These are phyloP conservation scores for Lepidothrix coronata DNA, from an alignment of 2,113 vertebrate genomes.

Conservation along the genomic window DNA sequence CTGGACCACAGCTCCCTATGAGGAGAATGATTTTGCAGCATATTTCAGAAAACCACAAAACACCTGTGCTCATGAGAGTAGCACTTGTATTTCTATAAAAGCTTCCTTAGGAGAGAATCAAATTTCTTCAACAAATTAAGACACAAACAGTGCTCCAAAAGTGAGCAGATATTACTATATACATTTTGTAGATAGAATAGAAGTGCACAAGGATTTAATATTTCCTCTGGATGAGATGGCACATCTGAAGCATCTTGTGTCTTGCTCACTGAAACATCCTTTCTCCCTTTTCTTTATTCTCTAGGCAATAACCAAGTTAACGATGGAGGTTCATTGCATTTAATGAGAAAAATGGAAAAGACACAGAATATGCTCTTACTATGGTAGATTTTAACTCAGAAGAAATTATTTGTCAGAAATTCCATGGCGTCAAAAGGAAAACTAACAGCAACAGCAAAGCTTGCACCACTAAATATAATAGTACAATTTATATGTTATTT, in stretches of 20 bases:
- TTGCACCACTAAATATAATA: conserved; percentile 53
- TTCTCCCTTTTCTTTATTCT: not conserved
- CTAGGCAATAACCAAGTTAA: not conserved
- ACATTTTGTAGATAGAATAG: not conserved
- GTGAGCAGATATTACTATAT: not conserved
- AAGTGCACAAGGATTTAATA: not conserved
- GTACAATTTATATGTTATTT: conserved; percentile 47
- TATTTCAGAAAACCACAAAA: not conserved
- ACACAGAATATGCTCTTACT: not conserved
- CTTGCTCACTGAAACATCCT: not conserved
- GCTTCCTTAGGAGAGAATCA: not conserved
- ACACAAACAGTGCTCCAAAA: not conserved
- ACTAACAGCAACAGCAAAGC: conserved; percentile 34
- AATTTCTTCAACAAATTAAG: not conserved
- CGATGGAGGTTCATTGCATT: not conserved
- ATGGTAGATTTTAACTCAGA: not conserved
- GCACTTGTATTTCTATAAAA: not conserved
- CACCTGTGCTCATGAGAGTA: not conserved
- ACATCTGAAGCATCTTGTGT: not conserved
- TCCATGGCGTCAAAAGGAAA: not conserved
- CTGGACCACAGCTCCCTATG: not conserved
- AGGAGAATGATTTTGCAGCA: not conserved
- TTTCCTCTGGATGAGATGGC: not conserved
- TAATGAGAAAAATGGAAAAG: not conserved
- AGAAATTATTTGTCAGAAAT: conserved; percentile 12